Base-by-base conservation (phyloP, 2,888 invertebrate species). In the Mimachlamys varia region DNA sequence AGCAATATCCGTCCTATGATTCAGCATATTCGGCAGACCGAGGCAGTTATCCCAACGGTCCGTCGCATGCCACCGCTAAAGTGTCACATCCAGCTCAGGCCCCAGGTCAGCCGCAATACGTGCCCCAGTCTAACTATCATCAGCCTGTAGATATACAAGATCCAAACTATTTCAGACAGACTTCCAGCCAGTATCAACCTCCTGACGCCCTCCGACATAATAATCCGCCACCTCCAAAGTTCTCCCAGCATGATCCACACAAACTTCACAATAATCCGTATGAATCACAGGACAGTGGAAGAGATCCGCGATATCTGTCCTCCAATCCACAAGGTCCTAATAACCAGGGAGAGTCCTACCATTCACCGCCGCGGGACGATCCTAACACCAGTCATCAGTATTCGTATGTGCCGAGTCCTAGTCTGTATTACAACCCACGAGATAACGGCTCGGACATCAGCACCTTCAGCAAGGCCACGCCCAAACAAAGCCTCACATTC, bases 401-500 rank as follows among this genome's bases (percentile, higher is more conserved):
- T 88, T 92, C 93, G 55, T 94, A 94, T 88, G 92, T 94, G 38
- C 90, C 94, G 12, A 94, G 94, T 91, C 94, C 94, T 19, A 94
- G 94, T 91, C 89, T 94, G 33, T 92, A 93, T 88, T 89, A 91
- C 19, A 92, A 94, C 58, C 93, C 93, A 2, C 92, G 92, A 58
- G 94, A 93, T 44, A 93, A 94, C 91, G 91, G 62, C 22, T 94
- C 94, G 38, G 93, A 94, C 62, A 93, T 94, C 13, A 94, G 94
- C 87, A 92, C 94, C 22, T 93, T 93, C 89, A 93, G 92, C 12
- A 92, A 93, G 88, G 93, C 92, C 15, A 93, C 94, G 37, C 94
- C 94, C 1, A 94, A 94, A 91, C 94, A 94, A 90, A 91, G 90
- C 27, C 92, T 94, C 49, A 90, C 94, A 88, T 94, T 94, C 92